phyloP scores from a whole-genome alignment of 2,113 vertebrate species.

The Smithornis capensis region DNA sequence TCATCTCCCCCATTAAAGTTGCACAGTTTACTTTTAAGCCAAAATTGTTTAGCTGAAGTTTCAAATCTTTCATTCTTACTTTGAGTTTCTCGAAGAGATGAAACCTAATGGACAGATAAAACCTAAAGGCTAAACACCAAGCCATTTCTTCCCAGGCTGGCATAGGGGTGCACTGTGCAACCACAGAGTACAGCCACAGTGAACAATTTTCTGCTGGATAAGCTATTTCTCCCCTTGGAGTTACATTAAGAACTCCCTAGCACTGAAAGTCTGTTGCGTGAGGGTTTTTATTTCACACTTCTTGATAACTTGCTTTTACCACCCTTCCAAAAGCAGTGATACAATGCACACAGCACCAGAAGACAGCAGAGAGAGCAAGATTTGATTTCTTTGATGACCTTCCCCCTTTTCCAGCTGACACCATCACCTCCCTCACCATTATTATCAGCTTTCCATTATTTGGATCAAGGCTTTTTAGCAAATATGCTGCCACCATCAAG shows the following conservation, averaged over 20 bases:
- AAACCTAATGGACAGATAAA: not conserved
- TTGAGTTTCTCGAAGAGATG: not conserved
- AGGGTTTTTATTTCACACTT: fast-evolving
- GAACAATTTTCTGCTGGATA: not conserved
- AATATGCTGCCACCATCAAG: not conserved
- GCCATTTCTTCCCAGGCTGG: not conserved
- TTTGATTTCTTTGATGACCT: not conserved
- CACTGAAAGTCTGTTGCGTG: not conserved
- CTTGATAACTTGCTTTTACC: not conserved
- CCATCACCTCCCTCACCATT: not conserved
- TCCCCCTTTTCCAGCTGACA: not conserved
- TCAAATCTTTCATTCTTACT: not conserved
- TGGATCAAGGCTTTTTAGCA: not conserved
- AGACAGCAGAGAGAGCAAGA: not conserved
- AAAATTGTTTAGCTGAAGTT: not conserved
- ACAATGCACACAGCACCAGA: not conserved
- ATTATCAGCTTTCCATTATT: not conserved
- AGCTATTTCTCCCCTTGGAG: not conserved
- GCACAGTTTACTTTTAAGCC: not conserved
- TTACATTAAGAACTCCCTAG: not conserved
- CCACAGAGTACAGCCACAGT: not conserved
- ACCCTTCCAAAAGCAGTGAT: not conserved
- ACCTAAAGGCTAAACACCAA: not conserved
- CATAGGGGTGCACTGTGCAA: not conserved
- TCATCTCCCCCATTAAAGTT: not conserved